Base-by-base conservation (phyloP, 2,797 vertebrate species). In the Platalea minor region DNA sequence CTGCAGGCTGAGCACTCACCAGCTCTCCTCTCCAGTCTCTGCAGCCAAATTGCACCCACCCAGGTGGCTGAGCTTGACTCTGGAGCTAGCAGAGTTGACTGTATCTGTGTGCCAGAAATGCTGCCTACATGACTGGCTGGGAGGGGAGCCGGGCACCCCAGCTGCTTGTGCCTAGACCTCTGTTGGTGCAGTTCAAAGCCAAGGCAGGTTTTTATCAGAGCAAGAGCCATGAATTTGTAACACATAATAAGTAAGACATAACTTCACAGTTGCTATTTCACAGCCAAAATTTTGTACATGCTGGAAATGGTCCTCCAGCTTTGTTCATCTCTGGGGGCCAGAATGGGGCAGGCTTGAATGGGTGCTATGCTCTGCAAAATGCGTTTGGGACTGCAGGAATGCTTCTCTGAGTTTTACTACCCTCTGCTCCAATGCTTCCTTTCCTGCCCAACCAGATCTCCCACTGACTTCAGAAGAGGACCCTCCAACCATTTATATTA, bases 401-500 rank as follows among this genome's bases (percentile, higher is more conserved):
- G 29, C 53, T 54, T 57, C 25, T 67, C 73, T 29, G 28, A 33
- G 8, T 69, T 91, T 93, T 91, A 60, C 48, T 74, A 17, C 46
- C 13, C 35, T 60, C n/a, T 23, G n/a, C 21, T 59, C 51, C 65
- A 88, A 4, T 37, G 11, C 37, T 91, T 45, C 64, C 54, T 85
- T 94, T 91, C 29, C 61, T 80, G 17, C 11, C 24, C 26, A 69
- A 73, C 23, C 35, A 73, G 39, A 81, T 81, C 87, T 95, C 69
- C 61, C 57, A 51, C 46, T 85, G 50, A 41, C 70, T 95, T 91
- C 87, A 88, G 85, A 91, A 93, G 19, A 89, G 31, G 57, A 89
- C 60, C 78, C 28, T 91, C 69, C 81, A 88, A 73, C 20, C 75
- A 85, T 94, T 94, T 93, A 85, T 93, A 76, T 96, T 75, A 94